Evolutionary conservation across 1,140 invertebrate species (phyloP).

Genomic region (Drosophila mojavensis): DNA sequence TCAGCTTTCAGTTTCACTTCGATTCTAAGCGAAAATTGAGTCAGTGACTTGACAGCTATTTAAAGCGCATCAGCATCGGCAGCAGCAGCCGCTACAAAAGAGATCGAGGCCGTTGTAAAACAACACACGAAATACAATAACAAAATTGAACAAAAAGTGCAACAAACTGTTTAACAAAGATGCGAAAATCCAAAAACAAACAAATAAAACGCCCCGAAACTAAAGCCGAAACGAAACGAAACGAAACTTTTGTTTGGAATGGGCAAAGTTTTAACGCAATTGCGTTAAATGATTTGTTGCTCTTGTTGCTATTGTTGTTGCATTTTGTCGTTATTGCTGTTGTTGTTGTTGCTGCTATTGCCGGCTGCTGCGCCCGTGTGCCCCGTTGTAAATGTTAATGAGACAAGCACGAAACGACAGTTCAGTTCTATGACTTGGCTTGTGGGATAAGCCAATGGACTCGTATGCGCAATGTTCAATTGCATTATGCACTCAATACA

Average conservation of each 20-base stretch:
- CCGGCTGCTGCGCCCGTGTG: constrained; percentile 21
- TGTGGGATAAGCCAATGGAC: constrained; percentile 31
- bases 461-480: constrained; percentile 18
- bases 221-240: constrained; percentile 34
- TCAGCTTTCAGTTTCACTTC: constrained; percentile 43
- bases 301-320: neutral
- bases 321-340: constrained; percentile 14
- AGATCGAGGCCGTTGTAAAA: constrained; percentile 47
- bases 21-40: constrained; percentile 46
- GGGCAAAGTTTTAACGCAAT: constrained; percentile 73
- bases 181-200: constrained; percentile 39
- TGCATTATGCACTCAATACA: constrained; percentile 3
- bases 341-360: neutral
- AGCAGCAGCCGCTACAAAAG: constrained; percentile 26
- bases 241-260: constrained; percentile 38
- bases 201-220: constrained; percentile 29
- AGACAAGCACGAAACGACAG: constrained; percentile 47
- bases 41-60: constrained; percentile 40
- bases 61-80: constrained; percentile 24
- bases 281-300: constrained; percentile 72
- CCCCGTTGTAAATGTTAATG: constrained; percentile 59
- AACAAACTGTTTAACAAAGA: constrained; percentile 58
- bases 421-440: constrained; percentile 39
- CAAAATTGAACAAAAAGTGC: constrained; percentile 45
- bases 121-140: constrained; percentile 10